Evolutionary conservation across 2,888 invertebrate genomes (phyloP), one percentile per base, ranked within the genome.

Genomic region (Tricholauxania praeusta): DNA sequence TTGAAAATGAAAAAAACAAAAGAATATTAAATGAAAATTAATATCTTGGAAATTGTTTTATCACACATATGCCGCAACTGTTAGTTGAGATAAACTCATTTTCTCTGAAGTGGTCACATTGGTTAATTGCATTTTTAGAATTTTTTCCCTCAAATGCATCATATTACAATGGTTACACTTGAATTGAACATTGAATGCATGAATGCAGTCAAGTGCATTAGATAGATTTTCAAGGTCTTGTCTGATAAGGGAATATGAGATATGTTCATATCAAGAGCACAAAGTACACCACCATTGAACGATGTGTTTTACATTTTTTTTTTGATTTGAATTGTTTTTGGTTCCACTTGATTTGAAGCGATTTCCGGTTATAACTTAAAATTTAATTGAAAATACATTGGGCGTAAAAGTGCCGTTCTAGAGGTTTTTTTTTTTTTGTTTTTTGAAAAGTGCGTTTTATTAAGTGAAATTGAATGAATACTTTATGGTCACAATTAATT

Each of bases 151-250:
- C 10, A 39, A 39, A 6, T 63, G 10, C 49, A 19, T 47, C 19
- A 19, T 14, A 6, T 32, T 47, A 19, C 49, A 63, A 63, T 51
- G 19, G 64, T n/a, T 17, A 49, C 19, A 57, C 48, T 64, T 28
- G 51, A 64, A 22, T n/a, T 60, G 17, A 12, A 19, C 12, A 28
- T 10, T 39, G 10, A 39, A 39, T 39, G 39, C 22, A 49, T 15
- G 51, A 52, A 51, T 51, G 51, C 51, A 64, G 64, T 64, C 51
- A 64, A 64, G 64, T 64, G 64, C 64, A 32, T 49, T 51, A 51
- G 51, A 51, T 64, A n/a, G n/a, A 57, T 39, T 39, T 39, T 39
- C 39, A 39, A 39, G 39, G 39, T 39, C 39, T 39, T 7, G 39
- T 39, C 39, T 39, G 39, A 39, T 39, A 39, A 39, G 6, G 39